Conservation (phyloP, 2,888 invertebrate genomes). For the Pedicia rivosa region DNA sequence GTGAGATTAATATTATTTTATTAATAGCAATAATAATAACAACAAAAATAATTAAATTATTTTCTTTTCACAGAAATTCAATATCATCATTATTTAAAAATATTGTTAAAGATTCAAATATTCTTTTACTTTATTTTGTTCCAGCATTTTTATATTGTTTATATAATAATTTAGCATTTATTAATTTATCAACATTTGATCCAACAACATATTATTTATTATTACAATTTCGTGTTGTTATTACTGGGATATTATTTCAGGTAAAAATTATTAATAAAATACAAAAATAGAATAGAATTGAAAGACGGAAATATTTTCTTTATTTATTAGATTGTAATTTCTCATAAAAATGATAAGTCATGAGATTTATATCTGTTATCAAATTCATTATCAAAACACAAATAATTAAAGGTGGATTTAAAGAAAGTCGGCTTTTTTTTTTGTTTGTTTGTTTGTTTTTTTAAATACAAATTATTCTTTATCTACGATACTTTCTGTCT, state of each 20-base stretch:
- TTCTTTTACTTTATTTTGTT: constrained; percentile 69
- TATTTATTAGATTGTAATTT: too few relatives aligned
- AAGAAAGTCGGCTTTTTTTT: too few relatives aligned
- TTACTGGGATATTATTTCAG: constrained; percentile 85
- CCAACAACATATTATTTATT: constrained; percentile 88
- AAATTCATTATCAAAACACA: too few relatives aligned
- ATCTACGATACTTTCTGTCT: too few relatives aligned
- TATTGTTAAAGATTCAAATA: constrained; percentile 40
- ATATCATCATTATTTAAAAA: constrained; percentile 38
- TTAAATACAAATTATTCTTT: too few relatives aligned
- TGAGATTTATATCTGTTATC: too few relatives aligned
- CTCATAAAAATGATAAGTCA: too few relatives aligned
- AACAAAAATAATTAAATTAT: constrained; percentile 9
- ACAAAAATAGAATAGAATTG: too few relatives aligned
- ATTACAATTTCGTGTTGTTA: constrained; percentile 78
- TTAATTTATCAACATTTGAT: constrained; percentile 80
- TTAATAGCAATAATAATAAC: constrained; percentile 3
- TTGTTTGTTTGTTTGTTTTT: constrained; percentile 6
- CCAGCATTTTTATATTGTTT: constrained; percentile 84
- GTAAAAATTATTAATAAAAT: constrained; percentile 32
- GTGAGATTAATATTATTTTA: constrained; percentile 30
- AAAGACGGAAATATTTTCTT: too few relatives aligned
- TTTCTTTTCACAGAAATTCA: constrained; percentile 40
- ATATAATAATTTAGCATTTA: constrained; percentile 87
- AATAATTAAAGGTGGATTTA: too few relatives aligned